Base-by-base conservation (phyloP, 2,888 invertebrate genomes). In the Thera obeliscata region DNA sequence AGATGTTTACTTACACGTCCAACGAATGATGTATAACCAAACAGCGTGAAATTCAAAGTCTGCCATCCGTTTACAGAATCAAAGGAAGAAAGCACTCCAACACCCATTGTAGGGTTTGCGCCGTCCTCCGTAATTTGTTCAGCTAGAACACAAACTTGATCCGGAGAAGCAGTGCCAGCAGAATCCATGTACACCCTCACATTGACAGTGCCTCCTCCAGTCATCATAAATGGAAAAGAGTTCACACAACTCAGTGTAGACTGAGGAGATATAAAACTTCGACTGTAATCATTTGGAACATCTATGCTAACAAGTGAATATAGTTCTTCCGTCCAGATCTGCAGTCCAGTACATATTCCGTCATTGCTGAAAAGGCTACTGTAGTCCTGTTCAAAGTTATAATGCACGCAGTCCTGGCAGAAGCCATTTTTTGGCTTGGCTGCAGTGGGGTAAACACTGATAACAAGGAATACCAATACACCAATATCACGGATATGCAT, bases 171-270 rank as follows among this genome's bases (percentile, higher is more conserved):
- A 49, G 7, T 7, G 41, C 59, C 9, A 11, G 6, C 4, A 11
- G 55, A 33, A 38, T 59, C n/a, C 35, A 59, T 48, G 46, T 60
- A 65, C 33, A 65, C 9, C 1, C n/a, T 49, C 2, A 49, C 55
- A 49, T 60, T 8, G 0, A 65, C n/a, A 7, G 33, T 49, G 3
- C 59, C 59, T n/a, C 59, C 59, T 3, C 41, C 41, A 9, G 55
- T 5, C 64, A 65, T 65, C 8, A 22, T 4, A 33, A 65, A 65
- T n/a, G 55, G 48, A 6, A 65, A 65, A 48, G 64, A 65, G n/a
- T 54, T 54, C 4, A 48, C 38, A 35, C 64, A 65, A n/a, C 59
- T 65, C 33, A 65, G 7, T 56, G 38, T 2, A 4, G 7, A 22
- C 11, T 12, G 38, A 56, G 64, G 55, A 4, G 64, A 22, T 55